These are phyloP conservation scores for Danio aesculapii DNA, from an alignment of 2,797 vertebrate genomes.

Conservation along the genomic window DNA sequence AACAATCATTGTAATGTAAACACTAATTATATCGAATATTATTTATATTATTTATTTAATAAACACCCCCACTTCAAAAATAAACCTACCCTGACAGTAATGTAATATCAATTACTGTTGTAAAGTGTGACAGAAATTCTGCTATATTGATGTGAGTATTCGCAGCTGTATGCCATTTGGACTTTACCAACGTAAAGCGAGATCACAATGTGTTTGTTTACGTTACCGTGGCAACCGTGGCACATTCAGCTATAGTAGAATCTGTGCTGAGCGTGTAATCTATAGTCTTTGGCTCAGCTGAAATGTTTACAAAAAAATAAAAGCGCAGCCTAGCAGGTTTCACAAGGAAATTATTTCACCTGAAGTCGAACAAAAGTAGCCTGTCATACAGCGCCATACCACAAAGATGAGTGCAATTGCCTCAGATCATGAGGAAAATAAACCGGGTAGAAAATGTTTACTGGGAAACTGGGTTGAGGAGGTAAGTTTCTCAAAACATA, in stretches of 20 bases:
- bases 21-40: too few species aligned
- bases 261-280: too few species aligned
- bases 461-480: conserved; percentile 68
- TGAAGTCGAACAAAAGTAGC: not conserved
- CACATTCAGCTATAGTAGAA: too few species aligned
- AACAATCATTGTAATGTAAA: too few species aligned
- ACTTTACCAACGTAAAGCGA: too few species aligned
- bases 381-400: not conserved
- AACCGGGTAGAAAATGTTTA: conserved; percentile 50
- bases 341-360: not conserved
- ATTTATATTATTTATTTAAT: too few species aligned
- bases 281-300: not conserved
- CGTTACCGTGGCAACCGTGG: conserved; percentile 64
- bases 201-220: conserved; percentile 44
- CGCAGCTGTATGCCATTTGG: too few species aligned
- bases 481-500: conserved; percentile 65
- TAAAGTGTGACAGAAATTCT: too few species aligned
- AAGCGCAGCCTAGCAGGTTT: not conserved
- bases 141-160: too few species aligned
- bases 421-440: conserved; percentile 2
- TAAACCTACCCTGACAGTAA: too few species aligned
- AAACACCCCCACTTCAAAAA: too few species aligned
- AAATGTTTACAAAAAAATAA: not conserved
- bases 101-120: too few species aligned
- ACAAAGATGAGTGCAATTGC: conserved; percentile 56